A percentile compares a stretch with the other conserved stretches of the same genome.
Conservation (phyloP, 2,797 vertebrate genomes). For the Scomberomorus guttatus region DNA sequence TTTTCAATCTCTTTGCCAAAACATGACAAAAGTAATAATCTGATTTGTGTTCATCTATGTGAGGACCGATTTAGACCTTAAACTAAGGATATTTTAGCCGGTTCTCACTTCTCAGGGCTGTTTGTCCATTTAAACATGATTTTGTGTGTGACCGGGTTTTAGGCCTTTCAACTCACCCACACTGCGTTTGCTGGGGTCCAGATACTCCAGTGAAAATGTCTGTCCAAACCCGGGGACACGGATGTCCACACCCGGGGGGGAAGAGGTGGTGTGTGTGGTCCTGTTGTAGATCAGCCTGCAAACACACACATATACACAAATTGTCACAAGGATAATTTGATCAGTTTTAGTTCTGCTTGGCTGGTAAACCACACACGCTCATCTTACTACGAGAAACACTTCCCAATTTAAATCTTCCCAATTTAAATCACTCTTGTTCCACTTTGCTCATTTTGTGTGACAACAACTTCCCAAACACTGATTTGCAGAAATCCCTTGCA, state of each 20-base stretch:
- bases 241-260: constrained; percentile 93
- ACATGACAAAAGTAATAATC: background rate
- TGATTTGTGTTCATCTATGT: background rate
- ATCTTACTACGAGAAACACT: background rate
- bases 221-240: constrained; percentile 95
- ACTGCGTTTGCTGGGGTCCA: constrained; percentile 93
- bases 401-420: constrained; percentile 38
- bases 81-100: background rate
- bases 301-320: constrained; percentile 6
- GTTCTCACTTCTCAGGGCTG: background rate
- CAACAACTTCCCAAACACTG: background rate
- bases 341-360: constrained; percentile 31
- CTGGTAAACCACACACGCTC: background rate
- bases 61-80: too few species aligned
- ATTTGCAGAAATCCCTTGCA: background rate
- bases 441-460: background rate
- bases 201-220: constrained; percentile 93
- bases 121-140: background rate
- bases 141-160: background rate
- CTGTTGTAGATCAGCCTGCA: constrained; percentile 92
- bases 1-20: background rate
- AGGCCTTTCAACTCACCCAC: constrained; percentile 88
- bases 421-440: background rate
- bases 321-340: background rate
- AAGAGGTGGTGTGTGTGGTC: constrained; percentile 86